Conservation (phyloP, 1,140 invertebrate species). For the Scaptodrosophila lebanonensis region DNA sequence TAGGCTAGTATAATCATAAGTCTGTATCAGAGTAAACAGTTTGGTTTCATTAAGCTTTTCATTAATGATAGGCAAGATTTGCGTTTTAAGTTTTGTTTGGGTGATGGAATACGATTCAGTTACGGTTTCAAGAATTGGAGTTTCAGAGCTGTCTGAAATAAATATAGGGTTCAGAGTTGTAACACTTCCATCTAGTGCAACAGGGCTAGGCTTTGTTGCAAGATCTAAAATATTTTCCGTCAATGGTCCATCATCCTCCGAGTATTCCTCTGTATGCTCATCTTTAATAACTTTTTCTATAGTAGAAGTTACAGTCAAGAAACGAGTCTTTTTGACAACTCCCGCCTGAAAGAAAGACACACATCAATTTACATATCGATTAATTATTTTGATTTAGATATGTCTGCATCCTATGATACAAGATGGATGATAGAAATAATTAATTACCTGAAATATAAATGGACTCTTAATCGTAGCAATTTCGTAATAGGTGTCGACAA, state of each 20-base stretch:
- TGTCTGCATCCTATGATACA: too few relatives aligned
- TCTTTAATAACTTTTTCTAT: conserved; percentile 85
- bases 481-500: conserved; percentile 89
- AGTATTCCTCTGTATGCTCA: conserved; percentile 78
- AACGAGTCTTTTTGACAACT: conserved; percentile 90
- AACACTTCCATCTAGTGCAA: conserved; percentile 85
- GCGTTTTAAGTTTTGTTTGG: conserved; percentile 90
- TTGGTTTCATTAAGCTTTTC: conserved; percentile 84
- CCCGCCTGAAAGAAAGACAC: conserved; percentile 83
- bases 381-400: too few relatives aligned
- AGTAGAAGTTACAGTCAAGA: conserved; percentile 89
- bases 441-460: conserved; percentile 89
- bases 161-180: conserved; percentile 89
- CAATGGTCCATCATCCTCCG: conserved; percentile 82
- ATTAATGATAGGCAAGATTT: conserved; percentile 87
- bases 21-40: conserved; percentile 89
- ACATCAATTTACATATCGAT: neutral
- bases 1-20: conserved; percentile 89
- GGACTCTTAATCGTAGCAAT: conserved; percentile 93
- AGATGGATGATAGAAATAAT: neutral
- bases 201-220: conserved; percentile 84
- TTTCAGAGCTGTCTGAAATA: conserved; percentile 85
- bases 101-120: conserved; percentile 94
- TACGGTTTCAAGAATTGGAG: conserved; percentile 89
- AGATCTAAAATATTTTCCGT: conserved; percentile 92